Evolutionary conservation across 2,797 vertebrate genomes (phyloP).

Genomic region (Mionectes olivaceus): DNA sequence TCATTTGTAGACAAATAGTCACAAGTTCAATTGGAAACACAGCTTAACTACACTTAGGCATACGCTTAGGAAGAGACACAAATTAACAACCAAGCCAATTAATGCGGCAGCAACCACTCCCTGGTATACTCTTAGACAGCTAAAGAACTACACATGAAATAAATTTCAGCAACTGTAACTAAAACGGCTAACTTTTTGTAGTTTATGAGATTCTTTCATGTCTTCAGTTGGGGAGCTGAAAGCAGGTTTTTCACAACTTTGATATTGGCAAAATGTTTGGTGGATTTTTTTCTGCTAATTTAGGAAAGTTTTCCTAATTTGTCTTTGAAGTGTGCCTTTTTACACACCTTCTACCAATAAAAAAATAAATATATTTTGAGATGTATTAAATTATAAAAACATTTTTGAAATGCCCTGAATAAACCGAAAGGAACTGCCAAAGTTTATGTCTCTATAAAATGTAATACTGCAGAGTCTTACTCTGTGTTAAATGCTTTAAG

Average conservation of each 20-base stretch:
- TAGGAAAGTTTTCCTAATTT: background rate
- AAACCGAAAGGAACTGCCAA: background rate
- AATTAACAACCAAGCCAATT: background rate
- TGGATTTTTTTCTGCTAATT: background rate
- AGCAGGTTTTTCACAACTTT: background rate
- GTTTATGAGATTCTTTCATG: background rate
- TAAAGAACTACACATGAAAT: background rate
- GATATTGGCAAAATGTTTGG: background rate
- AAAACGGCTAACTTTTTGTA: background rate
- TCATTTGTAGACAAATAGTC: background rate
- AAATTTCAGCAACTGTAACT: background rate
- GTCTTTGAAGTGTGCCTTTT: background rate
- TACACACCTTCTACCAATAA: background rate
- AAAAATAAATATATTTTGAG: background rate
- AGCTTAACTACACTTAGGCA: background rate
- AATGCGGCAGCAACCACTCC: background rate
- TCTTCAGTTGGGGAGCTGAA: background rate
- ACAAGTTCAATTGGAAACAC: background rate
- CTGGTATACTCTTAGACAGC: background rate
- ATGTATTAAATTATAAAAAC: background rate
- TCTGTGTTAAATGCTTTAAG: background rate
- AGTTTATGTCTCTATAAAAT: background rate
- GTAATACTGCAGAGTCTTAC: background rate
- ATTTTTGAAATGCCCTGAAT: background rate
- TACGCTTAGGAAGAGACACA: background rate